A percentile compares a stretch with the other conserved stretches of the same genome.
Conservation (phyloP, 2,113 vertebrate genomes). For the Sander lucioperca region DNA sequence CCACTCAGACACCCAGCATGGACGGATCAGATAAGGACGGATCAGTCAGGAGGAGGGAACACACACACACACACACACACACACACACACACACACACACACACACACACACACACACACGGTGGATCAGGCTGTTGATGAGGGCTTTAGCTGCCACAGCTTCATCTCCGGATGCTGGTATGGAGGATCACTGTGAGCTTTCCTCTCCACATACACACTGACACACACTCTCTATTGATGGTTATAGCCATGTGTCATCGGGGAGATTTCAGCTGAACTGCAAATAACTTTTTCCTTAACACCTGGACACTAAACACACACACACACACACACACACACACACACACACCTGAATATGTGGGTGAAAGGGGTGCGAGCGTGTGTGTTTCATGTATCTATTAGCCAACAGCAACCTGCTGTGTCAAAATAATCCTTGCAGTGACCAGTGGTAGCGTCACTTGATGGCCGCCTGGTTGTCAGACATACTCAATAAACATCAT, state of each 20-base stretch:
- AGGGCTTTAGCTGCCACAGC: slow-evolving; percentile 49
- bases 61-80: slow-evolving; percentile 16
- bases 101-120: background rate
- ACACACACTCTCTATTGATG: background rate
- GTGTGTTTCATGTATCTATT: slow-evolving; percentile 74
- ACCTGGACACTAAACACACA: slow-evolving; percentile 65
- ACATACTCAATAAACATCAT: background rate
- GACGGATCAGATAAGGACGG: slow-evolving; percentile 57
- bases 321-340: slow-evolving; percentile 31
- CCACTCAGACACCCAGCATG: background rate
- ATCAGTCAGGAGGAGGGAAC: slow-evolving; percentile 52
- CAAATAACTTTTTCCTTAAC: slow-evolving; percentile 67
- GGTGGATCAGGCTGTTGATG: slow-evolving; percentile 61
- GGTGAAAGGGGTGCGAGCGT: slow-evolving; percentile 33
- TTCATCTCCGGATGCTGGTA: slow-evolving; percentile 60
- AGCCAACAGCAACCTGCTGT: slow-evolving; percentile 52
- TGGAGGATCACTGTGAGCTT: slow-evolving; percentile 34
- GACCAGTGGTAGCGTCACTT: slow-evolving; percentile 41
- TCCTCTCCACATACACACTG: slow-evolving; percentile 25
- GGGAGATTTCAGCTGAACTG: slow-evolving; percentile 49
- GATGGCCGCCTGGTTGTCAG: slow-evolving; percentile 39
- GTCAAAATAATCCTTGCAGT: slow-evolving; percentile 75
- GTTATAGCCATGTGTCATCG: slow-evolving; percentile 53
- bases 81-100: background rate
- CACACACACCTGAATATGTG: slow-evolving; percentile 4